Percentiles rank a stretch among this genome's conserved stretches.
These are phyloP conservation scores for Rhabdomys dilectus DNA, from an alignment of 2,113 vertebrate species.

Conservation along the genomic window DNA sequence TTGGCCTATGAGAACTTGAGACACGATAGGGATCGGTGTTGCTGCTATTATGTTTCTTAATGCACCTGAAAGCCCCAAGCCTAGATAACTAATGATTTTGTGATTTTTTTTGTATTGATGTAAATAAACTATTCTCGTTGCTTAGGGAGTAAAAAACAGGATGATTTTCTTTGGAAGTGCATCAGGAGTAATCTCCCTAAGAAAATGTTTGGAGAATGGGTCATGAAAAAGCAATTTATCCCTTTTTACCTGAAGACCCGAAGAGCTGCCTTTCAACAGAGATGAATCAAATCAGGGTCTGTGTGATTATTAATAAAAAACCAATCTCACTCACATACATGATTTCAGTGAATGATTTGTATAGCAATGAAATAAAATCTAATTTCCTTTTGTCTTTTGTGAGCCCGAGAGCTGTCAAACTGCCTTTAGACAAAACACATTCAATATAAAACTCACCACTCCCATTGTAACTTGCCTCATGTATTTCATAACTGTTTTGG, in stretches of 20 bases:
- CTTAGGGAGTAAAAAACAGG: neutral
- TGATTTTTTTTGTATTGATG: slow-evolving; percentile 59
- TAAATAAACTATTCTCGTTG: slow-evolving; percentile 35
- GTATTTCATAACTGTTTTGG: slow-evolving; percentile 28
- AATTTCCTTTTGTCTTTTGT: slow-evolving; percentile 17
- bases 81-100: slow-evolving; percentile 26
- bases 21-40: neutral
- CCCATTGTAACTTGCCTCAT: neutral
- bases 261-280: slow-evolving; percentile 22
- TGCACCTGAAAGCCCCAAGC: neutral
- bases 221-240: neutral
- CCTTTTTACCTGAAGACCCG: slow-evolving; percentile 27
- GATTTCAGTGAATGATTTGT: slow-evolving; percentile 37
- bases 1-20: slow-evolving; percentile 41
- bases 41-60: neutral
- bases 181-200: neutral
- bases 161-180: neutral
- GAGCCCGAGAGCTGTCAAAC: neutral
- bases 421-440: neutral
- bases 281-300: slow-evolving; percentile 24
- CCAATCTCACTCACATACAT: neutral
- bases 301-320: neutral
- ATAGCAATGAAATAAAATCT: slow-evolving; percentile 33
- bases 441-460: slow-evolving; percentile 11
- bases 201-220: slow-evolving; percentile 27